Evolutionary conservation across 1,140 invertebrate species (phyloP), one percentile per base, ranked within the genome.

Genomic region (Steinernema feltiae): DNA sequence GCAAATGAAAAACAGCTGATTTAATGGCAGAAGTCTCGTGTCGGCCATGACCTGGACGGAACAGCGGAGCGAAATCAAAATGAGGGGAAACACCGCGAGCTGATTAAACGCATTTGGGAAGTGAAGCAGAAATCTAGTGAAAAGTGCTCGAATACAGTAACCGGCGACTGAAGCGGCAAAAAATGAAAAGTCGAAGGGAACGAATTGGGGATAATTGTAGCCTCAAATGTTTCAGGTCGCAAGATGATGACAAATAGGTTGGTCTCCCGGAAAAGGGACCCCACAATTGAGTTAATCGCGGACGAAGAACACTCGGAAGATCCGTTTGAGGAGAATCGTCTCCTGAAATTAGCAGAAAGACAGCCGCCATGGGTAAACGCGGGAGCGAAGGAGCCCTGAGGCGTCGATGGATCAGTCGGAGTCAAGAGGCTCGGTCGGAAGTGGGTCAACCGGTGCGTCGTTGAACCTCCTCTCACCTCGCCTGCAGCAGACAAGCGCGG

Each of bases 371-470:
- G n/a, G n/a, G n/a, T n/a, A n/a, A n/a, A n/a, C n/a, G n/a, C n/a
- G n/a, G n/a, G n/a, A n/a, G n/a, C 53, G 24, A 63, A 63, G 53
- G 7, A 21, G 24, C 53, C 24, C 24, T 21, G 53, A 63, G 24
- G 53, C 3, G 7, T n/a, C 24, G 53, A 21, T 3, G 53, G 41
- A 12, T 46, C 41, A n/a, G 12, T 27, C 53, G 53, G 53, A 63
- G 53, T 63, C 53, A 63, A 63, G 53, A 27, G 53, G 53, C 53
- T 63, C 53, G 3, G 53, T 7, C 53, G 53, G 53, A 63, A n/a
- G 12, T 63, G 53, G 53, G 53, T 63, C 53, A 63, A 63, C 53
- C 53, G 53, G 53, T 63, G 53, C 53, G 35, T 41, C 35, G 35
- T 41, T 41, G 53, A 63, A 63, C 53, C 53, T 63, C 53, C 53